Conservation (phyloP, 2,113 vertebrate species). For the Ctenomys sociabilis region DNA sequence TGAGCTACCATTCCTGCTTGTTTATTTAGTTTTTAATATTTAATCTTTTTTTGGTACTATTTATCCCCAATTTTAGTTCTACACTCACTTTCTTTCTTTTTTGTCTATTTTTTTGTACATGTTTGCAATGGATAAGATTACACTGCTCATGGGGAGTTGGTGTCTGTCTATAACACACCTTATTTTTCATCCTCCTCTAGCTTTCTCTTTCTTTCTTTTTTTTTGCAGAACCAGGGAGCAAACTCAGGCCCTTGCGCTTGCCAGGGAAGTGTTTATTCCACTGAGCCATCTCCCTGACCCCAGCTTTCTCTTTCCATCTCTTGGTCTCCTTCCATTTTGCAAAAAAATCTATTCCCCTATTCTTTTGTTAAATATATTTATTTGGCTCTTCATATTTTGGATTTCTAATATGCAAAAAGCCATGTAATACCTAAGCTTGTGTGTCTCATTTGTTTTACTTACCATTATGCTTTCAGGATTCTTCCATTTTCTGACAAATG, state of each 20-base stretch:
- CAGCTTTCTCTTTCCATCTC: not conserved
- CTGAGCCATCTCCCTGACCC: no score
- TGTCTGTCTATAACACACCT: not conserved
- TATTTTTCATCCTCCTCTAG: not conserved
- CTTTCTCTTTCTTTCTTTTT: not conserved
- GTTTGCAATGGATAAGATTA: not conserved
- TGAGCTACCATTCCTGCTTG: no score
- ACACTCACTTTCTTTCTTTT: not conserved
- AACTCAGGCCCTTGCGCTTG: no score
- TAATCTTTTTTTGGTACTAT: not conserved
- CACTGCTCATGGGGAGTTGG: not conserved
- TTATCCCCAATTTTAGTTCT: not conserved
- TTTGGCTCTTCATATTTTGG: not conserved
- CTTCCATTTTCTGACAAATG: not conserved
- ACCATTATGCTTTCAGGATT: not conserved
- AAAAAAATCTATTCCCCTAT: not conserved
- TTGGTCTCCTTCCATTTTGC: not conserved
- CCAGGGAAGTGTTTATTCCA: no score
- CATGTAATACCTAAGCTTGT: not conserved
- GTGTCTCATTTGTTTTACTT: not conserved
- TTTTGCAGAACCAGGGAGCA: no score
- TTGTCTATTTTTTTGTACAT: not conserved
- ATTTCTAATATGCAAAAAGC: not conserved
- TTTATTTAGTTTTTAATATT: not conserved
- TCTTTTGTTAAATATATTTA: not conserved